Evolutionary conservation across 1,140 invertebrate genomes (phyloP).

Genomic region (Atta texana): DNA sequence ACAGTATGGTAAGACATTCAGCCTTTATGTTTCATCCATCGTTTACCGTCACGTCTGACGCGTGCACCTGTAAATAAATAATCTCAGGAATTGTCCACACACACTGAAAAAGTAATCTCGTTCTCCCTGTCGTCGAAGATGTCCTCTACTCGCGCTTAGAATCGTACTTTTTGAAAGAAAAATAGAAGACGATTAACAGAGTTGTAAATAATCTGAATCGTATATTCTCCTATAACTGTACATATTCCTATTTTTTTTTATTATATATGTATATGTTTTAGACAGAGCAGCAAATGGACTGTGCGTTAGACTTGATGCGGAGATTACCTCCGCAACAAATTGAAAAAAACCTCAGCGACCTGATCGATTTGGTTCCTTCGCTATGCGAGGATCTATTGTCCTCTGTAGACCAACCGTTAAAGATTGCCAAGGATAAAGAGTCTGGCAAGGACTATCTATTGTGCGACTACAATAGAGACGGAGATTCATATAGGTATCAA

Average conservation of each 20-base stretch:
- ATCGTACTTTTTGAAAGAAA: slow-evolving; percentile 65
- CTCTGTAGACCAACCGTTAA: slow-evolving; percentile 99
- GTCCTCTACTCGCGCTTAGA: slow-evolving; percentile 62
- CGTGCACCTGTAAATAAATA: slow-evolving; percentile 9
- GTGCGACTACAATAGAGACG: slow-evolving; percentile 99
- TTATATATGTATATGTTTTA: slow-evolving; percentile 84
- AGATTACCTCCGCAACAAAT: slow-evolving; percentile 99
- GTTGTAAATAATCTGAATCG: neutral
- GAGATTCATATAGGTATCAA: slow-evolving; percentile 96
- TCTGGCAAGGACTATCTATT: slow-evolving; percentile 98
- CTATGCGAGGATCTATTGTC: slow-evolving; percentile 98
- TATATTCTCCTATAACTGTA: neutral
- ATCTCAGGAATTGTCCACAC: neutral
- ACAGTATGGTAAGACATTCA: slow-evolving; percentile 45
- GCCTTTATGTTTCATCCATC: neutral
- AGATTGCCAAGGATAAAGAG: slow-evolving; percentile 98
- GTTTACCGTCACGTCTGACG: neutral
- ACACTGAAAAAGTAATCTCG: neutral
- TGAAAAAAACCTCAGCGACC: slow-evolving; percentile 98
- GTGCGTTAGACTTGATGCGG: slow-evolving; percentile 99
- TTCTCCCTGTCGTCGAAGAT: slow-evolving; percentile 39
- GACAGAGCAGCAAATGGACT: slow-evolving; percentile 99
- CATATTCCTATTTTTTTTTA: neutral
- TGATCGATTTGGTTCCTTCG: slow-evolving; percentile 98
- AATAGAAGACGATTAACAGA: neutral